Evolutionary conservation across 92 coral and sea anemone genomes (phyloP), one percentile per base, ranked within the genome.

Genomic region (Umimayanthus kanabou): DNA sequence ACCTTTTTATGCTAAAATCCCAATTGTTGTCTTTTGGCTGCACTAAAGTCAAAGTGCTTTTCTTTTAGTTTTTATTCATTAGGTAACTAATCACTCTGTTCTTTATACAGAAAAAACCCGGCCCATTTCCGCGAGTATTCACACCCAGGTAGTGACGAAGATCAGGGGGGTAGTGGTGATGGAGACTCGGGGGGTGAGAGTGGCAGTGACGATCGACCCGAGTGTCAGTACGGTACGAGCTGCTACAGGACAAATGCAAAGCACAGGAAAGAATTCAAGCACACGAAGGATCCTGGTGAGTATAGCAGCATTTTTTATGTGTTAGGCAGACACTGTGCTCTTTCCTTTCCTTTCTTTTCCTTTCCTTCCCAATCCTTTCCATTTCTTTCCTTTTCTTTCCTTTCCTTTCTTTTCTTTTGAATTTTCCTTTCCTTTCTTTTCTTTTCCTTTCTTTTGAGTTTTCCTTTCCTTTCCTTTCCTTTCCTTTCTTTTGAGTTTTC

Each of bases 101-200:
- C 43, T 42, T 33, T 80, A 50, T 42, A 26, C 92, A 96, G 98
- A 49, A 96, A 92, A 92, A 95, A 92, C 82, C 95, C 98, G 0
- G 91, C 29, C 10, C 99, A 96, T 85, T 93, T 95, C 71, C 90
- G 93, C 47, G 99, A 96, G 66, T 96, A 96, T 57, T 92, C 96
- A 1, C 98, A 96, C 73, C 55, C 71, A 26, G 76, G 23, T 65
- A 80, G 80, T 29, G 76, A 71, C 43, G 87, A 80, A 26, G 61
- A 71, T 18, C 71, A 42, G 78, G 73, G 79, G 57, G 89, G 87
- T 2, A 57, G 76, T 4, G 85, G 85, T 23, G 89, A 80, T 4
- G 82, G 77, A 43, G 85, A 80, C 10, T 82, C 76, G 37, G 83
- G 47, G 20, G 70, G 40, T 30, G 91, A 82, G 22, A 81, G 70